Conservation (phyloP, 2,888 invertebrate species). For the Psylliodes chrysocephalus region DNA sequence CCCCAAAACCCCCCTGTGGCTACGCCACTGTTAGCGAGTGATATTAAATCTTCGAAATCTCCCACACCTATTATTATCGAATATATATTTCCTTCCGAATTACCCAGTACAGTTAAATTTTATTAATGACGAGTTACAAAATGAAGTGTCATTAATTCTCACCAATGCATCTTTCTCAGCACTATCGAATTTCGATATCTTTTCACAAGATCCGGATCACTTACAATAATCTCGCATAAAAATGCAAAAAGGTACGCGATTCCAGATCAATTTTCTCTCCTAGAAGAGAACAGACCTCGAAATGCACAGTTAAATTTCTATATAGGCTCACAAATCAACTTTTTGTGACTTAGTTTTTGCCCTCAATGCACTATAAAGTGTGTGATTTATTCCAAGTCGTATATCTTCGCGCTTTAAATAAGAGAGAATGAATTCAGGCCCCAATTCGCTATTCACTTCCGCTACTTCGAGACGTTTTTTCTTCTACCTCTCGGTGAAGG, state of each 20-base stretch:
- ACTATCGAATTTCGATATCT: conserved; percentile 20
- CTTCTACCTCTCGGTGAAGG: conserved; percentile 12
- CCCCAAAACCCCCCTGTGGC: no score
- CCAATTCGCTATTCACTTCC: conserved; percentile 49
- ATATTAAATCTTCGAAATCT: no score
- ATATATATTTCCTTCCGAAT: no score
- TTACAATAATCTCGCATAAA: background rate
- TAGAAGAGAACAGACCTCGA: conserved; percentile 39
- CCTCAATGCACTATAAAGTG: conserved; percentile 53
- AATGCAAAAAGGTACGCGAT: conserved; percentile 16
- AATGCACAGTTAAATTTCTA: conserved; percentile 49
- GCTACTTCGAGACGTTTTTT: conserved; percentile 34
- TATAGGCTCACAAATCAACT: conserved; percentile 54
- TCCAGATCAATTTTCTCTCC: conserved; percentile 30
- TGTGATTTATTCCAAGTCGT: conserved; percentile 53
- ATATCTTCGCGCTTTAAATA: conserved; percentile 53
- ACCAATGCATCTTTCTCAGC: conserved; percentile 8
- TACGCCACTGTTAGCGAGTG: no score
- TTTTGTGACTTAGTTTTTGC: conserved; percentile 52
- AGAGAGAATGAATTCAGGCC: conserved; percentile 50
- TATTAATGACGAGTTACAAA: no score
- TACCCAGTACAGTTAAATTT: no score
- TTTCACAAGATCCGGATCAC: background rate
- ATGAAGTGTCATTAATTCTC: background rate
- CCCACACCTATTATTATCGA: no score